Evolutionary conservation across 1,140 invertebrate species (phyloP), one percentile per base, ranked within the genome.

Genomic region (Trichonephila clavipes): DNA sequence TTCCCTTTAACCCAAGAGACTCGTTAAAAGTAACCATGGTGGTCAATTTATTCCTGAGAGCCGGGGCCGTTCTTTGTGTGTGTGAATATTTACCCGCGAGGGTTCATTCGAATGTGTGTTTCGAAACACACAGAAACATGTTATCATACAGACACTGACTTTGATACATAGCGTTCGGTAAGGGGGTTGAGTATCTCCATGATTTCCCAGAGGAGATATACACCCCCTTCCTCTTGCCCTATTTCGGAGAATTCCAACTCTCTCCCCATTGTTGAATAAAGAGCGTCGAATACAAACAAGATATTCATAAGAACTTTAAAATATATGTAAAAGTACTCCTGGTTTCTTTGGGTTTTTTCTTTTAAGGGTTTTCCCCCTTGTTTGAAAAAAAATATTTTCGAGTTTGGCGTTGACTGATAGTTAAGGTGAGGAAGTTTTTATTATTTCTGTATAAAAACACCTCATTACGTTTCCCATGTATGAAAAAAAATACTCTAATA

Each of bases 281-380:
- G 44, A 85, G 90, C 51, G 81, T 85, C 85, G 90, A 92, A 92
- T 92, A 92, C 69, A 92, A 92, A 92, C 24, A 92, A 34, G 82
- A 92, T 85, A 92, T 92, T 92, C 90, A 66, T 66, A 28, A 81
- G 81, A 92, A 92, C 85, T 92, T 81, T 85, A 85, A 61, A 92
- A 85, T 92, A 92, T 85, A 85, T 92, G 69, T 90, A 24, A 82
- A 77, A 77, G 72, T 34, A 77, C 28, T 77, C 72, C 72, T 18
- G n/a, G 66, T 18, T 82, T 3, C 77, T 28, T 2, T 51, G 7
- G 7, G 19, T 44, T 28, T 4, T 61, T 2, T 64, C 24, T 44
- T 5, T 3, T 51, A 51, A 10, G 28, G 7, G 51, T 51, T 51
- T 51, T 51, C 10, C 10, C 10, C 10, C 10, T 51, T 51, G 34